A percentile compares a stretch with the other conserved stretches of the same genome.
These are phyloP conservation scores for Glossosoma conforme DNA, from an alignment of 1,140 invertebrate species.

Conservation along the genomic window DNA sequence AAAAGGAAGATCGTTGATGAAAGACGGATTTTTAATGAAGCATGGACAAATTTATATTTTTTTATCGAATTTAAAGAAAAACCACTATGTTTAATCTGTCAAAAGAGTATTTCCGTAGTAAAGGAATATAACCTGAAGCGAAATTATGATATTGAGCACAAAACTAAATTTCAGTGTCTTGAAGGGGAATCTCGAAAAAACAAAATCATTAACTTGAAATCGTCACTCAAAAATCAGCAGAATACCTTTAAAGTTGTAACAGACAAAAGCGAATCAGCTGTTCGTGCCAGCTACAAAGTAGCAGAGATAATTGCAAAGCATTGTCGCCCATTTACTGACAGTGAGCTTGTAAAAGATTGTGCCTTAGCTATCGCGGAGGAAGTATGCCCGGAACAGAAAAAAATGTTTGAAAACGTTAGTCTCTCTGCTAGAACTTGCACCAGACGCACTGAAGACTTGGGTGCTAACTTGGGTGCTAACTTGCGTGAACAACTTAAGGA, in stretches of 20 bases:
- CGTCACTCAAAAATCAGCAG: slow-evolving; percentile 32
- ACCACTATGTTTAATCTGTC: slow-evolving; percentile 32
- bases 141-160: slow-evolving; percentile 32
- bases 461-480: slow-evolving; percentile 31
- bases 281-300: slow-evolving; percentile 33
- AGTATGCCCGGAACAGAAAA: slow-evolving; percentile 34
- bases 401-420: slow-evolving; percentile 29
- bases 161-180: slow-evolving; percentile 31
- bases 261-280: slow-evolving; percentile 31
- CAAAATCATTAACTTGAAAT: slow-evolving; percentile 32
- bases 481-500: slow-evolving; percentile 25
- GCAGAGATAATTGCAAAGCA: slow-evolving; percentile 32
- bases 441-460: slow-evolving; percentile 31
- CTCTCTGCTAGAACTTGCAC: slow-evolving; percentile 30
- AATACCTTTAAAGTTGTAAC: slow-evolving; percentile 31
- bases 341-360: slow-evolving; percentile 35
- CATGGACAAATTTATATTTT: slow-evolving; percentile 30
- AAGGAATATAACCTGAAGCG: slow-evolving; percentile 36
- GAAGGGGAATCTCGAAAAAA: slow-evolving; percentile 29
- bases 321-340: slow-evolving; percentile 36
- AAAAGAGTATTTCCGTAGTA: slow-evolving; percentile 33
- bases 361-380: slow-evolving; percentile 35
- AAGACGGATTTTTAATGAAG: slow-evolving; percentile 32
- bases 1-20: slow-evolving; percentile 24
- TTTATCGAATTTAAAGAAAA: slow-evolving; percentile 24